Evolutionary conservation across 2,113 vertebrate species (phyloP), one percentile per base, ranked within the genome.

Genomic region (Pithys albifrons): DNA sequence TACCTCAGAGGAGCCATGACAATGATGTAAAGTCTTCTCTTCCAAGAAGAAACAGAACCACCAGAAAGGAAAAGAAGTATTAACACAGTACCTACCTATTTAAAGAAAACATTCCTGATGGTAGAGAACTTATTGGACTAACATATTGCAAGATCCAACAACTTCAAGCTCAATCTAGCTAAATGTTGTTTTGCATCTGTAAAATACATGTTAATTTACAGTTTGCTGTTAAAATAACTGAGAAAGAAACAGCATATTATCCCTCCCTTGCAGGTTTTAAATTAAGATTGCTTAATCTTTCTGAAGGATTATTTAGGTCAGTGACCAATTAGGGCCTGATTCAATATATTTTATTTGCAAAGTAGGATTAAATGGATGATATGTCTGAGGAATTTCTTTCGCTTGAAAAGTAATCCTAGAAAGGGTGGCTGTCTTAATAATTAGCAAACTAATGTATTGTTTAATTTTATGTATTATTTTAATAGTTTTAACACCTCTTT

Each of bases 281-380:
- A 73, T 89, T 66, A 95, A 84, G 55, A 67, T 89, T 12, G 4
- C 37, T 77, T 86, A 74, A 54, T 91, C 54, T 74, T 94, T 94
- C 49, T 64, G 35, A 83, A 82, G 82, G 82, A 92, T 92, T 95
- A 88, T 93, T 85, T 94, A 93, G 88, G 75, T 93, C 88, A 81
- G 59, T 93, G 85, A 84, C 55, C 91, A 93, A 94, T 83, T 39
- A 82, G 71, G 18, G 70, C 48, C 83, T 67, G 69, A 76, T 86
- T 93, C 85, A 84, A 83, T 9, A 20, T 46, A 73, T 86, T 92
- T 94, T 88, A 54, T 88, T 85, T 92, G 88, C 64, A 75, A 92
- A 92, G 79, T 48, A 5, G 2, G 89, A 78, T 95, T 95, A 92
- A 89, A 89, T 92, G 48, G 37, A 54, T 95, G 48, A 51, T 72